Conservation (phyloP, 2,888 invertebrate species). For the Cheilosia grossa region DNA sequence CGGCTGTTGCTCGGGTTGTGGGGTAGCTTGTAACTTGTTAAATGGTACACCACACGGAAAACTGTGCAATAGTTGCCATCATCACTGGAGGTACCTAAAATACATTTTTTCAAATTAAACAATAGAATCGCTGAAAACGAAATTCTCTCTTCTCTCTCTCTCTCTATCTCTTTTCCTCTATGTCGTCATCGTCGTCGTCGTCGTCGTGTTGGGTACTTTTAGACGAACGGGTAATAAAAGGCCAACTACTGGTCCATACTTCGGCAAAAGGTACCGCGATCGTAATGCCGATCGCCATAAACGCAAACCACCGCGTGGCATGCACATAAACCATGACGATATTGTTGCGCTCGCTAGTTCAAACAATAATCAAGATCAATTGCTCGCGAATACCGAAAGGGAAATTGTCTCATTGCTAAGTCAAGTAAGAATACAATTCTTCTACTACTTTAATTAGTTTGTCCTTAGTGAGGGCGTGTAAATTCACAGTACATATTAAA, state of each 20-base stretch:
- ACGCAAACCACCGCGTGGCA: constrained; percentile 96
- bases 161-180: constrained; percentile 19
- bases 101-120: constrained; percentile 42
- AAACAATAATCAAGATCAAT: constrained; percentile 86
- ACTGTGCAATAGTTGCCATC: constrained; percentile 92
- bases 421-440: constrained; percentile 90
- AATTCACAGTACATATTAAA: constrained; percentile 55
- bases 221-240: constrained; percentile 92
- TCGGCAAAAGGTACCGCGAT: constrained; percentile 81
- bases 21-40: constrained; percentile 89
- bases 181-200: constrained; percentile 25
- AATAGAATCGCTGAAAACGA: constrained; percentile 54
- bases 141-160: constrained; percentile 55
- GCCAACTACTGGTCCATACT: constrained; percentile 89
- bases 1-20: constrained; percentile 85
- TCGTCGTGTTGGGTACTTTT: constrained; percentile 53
- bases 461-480: constrained; percentile 48
- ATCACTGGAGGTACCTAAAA: constrained; percentile 90
- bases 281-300: constrained; percentile 85
- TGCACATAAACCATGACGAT: constrained; percentile 99
- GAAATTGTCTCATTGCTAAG: constrained; percentile 97
- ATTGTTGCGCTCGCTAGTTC: constrained; percentile 92
- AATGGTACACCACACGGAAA: constrained; percentile 90
- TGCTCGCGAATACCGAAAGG: constrained; percentile 95
- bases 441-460: constrained; percentile 66